Evolutionary conservation across 2,888 invertebrate species (phyloP).

Genomic region (Macrosoma leucophasiata): DNA sequence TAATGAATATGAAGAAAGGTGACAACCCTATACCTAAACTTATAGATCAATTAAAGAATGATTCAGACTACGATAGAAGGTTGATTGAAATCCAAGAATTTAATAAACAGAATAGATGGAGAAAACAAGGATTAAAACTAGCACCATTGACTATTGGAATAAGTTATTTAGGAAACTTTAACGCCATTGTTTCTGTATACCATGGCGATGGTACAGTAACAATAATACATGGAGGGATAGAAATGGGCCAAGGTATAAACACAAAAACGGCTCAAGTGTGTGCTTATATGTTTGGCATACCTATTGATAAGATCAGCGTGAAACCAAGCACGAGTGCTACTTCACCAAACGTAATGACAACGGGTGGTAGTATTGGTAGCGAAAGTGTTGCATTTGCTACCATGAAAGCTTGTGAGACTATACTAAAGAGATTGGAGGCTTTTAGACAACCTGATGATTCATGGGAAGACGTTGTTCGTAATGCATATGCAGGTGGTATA

Average conservation of each 20-base stretch:
- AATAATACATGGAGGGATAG: constrained; percentile 77
- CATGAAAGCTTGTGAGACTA: constrained; percentile 78
- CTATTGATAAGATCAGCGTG: constrained; percentile 67
- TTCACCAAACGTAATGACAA: constrained; percentile 76
- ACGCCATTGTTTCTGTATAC: constrained; percentile 44
- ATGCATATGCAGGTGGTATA: constrained; percentile 69
- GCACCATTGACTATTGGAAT: constrained; percentile 80
- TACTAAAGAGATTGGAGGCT: constrained; percentile 77
- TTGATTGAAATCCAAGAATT: constrained; percentile 61
- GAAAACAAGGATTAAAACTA: constrained; percentile 80
- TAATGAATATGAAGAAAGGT: constrained; percentile 67
- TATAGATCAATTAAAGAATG: constrained; percentile 69
- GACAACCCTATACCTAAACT: constrained; percentile 62
- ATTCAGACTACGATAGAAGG: constrained; percentile 67
- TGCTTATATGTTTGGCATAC: constrained; percentile 78
- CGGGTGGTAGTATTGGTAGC: constrained; percentile 81
- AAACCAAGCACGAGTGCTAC: constrained; percentile 77
- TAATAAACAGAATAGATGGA: constrained; percentile 82
- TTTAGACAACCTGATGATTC: constrained; percentile 68
- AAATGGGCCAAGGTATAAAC: constrained; percentile 83
- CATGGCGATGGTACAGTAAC: constrained; percentile 75
- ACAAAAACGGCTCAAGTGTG: constrained; percentile 82
- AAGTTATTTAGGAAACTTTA: constrained; percentile 5
- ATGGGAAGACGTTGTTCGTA: constrained; percentile 76
- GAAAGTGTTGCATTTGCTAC: constrained; percentile 77